Evolutionary conservation across 2,888 invertebrate species (phyloP).

Genomic region (Hypena proboscidalis): DNA sequence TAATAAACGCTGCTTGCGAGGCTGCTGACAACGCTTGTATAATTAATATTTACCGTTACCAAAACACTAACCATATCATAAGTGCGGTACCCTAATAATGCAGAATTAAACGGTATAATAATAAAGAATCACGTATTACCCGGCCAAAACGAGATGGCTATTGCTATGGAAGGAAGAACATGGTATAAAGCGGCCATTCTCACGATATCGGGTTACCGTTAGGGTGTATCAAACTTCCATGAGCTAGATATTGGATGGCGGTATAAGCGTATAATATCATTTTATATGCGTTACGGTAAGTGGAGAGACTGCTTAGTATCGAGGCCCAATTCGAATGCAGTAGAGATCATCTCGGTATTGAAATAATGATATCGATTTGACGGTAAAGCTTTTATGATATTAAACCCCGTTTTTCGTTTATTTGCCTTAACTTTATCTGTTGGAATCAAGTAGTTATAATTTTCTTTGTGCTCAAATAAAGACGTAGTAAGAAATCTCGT

Average conservation of each 20-base stretch:
- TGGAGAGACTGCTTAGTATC: conserved; percentile 25
- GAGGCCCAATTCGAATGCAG: too few relatives aligned
- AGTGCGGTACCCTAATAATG: background rate
- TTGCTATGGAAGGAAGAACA: conserved; percentile 23
- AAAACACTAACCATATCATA: background rate
- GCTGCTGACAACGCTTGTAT: too few relatives aligned
- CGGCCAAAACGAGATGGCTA: conserved; percentile 16
- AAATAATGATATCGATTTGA: too few relatives aligned
- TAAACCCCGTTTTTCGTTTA: too few relatives aligned
- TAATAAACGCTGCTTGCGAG: too few relatives aligned
- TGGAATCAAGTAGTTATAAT: too few relatives aligned
- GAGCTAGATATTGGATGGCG: conserved; percentile 42
- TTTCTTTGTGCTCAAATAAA: too few relatives aligned
- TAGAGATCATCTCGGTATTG: too few relatives aligned
- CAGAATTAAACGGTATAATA: background rate
- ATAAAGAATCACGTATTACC: conserved; percentile 3
- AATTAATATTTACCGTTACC: too few relatives aligned
- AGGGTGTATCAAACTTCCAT: conserved; percentile 37
- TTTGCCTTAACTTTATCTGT: too few relatives aligned
- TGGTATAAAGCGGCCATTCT: conserved; percentile 26
- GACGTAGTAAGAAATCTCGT: too few relatives aligned
- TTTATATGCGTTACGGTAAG: conserved; percentile 37
- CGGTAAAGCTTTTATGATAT: too few relatives aligned
- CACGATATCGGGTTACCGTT: conserved; percentile 48
- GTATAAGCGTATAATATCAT: conserved; percentile 29